Evolutionary conservation across 2,797 vertebrate genomes (phyloP), one percentile per base, ranked within the genome.

Genomic region (Spinibarbus caldwelli): DNA sequence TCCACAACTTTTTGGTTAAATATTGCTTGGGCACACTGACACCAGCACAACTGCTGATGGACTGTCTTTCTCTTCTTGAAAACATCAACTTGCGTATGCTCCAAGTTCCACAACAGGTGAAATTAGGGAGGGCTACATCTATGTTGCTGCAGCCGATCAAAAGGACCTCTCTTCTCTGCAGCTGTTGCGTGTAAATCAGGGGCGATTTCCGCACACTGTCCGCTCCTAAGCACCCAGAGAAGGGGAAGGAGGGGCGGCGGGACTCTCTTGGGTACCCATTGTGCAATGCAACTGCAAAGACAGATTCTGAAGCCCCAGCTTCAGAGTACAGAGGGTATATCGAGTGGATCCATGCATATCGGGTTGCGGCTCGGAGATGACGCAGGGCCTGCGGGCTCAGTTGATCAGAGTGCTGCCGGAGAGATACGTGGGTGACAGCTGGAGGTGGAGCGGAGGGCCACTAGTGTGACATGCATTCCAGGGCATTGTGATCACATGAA

Each of bases 401-500:
- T 29, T 45, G 43, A 84, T 70, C 49, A 72, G 17, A 26, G 43
- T 38, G 36, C 57, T 47, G 71, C 57, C 26, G 36, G 49, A 26
- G 64, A 79, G 81, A 72, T 87, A 57, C 36, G 54, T 87, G 68
- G 62, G 72, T 81, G 80, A 93, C 94, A 95, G 94, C 94, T 95
- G 95, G 91, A 87, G 41, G 45, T 78, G 79, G 49, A 66, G 38
- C 57, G 90, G 90, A 94, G 91, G 93, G 93, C 93, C 91, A 91
- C 90, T 89, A 89, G 91, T 92, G 91, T 92, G 93, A 92, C 91
- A 91, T 93, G 89, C 92, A 94, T 95, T 94, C 92, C 93, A 93
- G 87, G 88, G 90, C 88, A 86, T 91, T 93, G 93, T 83, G 84
- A 87, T 90, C 89, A 90, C 85, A 89, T 89, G 82, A 85, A 88